Evolutionary conservation across 35 echinoderm and acorn worm species (phyloP).

Genomic region (Acanthaster planci): DNA sequence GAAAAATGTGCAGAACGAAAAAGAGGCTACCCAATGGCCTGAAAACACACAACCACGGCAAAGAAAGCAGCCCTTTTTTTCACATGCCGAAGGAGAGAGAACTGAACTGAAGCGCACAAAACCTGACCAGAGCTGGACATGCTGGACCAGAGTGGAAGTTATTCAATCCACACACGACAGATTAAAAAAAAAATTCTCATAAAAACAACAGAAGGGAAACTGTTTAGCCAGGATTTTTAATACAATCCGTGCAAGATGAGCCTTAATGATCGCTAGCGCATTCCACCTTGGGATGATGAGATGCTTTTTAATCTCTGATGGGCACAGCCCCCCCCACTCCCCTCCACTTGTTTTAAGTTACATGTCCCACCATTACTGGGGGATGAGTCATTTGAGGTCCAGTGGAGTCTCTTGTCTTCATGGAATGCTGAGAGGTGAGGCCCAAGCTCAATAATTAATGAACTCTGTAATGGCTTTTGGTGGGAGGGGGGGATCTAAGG

Average conservation of each 20-base stretch:
- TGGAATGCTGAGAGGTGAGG: not conserved
- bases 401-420: not conserved
- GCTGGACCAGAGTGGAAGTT: too few species aligned
- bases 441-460: slow-evolving; percentile 23
- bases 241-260: not conserved
- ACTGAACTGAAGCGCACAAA: too few species aligned
- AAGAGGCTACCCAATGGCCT: too few species aligned
- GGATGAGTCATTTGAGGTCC: slow-evolving; percentile 2
- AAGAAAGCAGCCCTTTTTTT: too few species aligned
- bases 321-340: not conserved
- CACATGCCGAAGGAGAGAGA: too few species aligned
- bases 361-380: not conserved
- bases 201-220: too few species aligned
- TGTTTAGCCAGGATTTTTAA: too few species aligned
- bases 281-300: slow-evolving; percentile 13
- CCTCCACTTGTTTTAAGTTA: not conserved
- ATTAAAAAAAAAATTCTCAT: not conserved
- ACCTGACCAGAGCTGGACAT: too few species aligned
- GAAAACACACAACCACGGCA: too few species aligned
- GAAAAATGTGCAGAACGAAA: too few species aligned
- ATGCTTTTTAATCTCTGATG: slow-evolving; percentile 10
- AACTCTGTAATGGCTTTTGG: slow-evolving; percentile 18
- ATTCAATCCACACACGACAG: too few species aligned
- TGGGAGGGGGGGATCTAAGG: not conserved
- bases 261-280: not conserved